Evolutionary conservation across 2,113 vertebrate genomes (phyloP).

Genomic region (Chitala chitala): DNA sequence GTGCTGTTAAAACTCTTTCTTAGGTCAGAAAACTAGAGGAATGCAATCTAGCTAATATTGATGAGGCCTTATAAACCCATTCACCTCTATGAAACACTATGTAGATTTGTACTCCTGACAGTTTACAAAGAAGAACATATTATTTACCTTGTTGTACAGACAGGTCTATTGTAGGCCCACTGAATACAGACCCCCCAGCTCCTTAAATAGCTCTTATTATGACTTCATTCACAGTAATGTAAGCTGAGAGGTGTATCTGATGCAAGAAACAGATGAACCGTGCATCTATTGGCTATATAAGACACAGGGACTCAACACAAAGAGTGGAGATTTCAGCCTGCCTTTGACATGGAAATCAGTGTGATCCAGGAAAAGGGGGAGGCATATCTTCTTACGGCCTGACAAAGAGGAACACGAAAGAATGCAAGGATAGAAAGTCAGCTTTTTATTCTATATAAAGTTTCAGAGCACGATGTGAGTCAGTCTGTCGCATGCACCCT

Average conservation of each 20-base stretch:
- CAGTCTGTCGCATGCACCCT: constrained; percentile 74
- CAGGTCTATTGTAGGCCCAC: constrained; percentile 52
- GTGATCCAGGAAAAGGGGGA: constrained; percentile 36
- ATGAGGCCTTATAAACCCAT: constrained; percentile 40
- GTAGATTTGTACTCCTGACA: constrained; percentile 42
- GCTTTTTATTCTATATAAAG: constrained; percentile 44
- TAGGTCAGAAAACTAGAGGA: constrained; percentile 48
- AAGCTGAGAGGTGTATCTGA: constrained; percentile 57
- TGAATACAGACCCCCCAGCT: constrained; percentile 47
- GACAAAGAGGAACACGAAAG: constrained; percentile 41
- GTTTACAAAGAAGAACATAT: constrained; percentile 55
- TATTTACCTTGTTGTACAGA: constrained; percentile 61
- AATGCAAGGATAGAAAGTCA: constrained; percentile 31
- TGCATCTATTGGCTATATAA: constrained; percentile 53
- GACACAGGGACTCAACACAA: constrained; percentile 26
- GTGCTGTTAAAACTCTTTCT: constrained; percentile 35
- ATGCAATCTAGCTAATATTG: constrained; percentile 42
- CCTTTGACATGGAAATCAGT: constrained; percentile 59
- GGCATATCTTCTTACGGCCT: constrained; percentile 49
- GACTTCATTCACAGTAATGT: constrained; percentile 42
- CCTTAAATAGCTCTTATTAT: constrained; percentile 49
- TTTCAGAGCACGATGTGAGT: constrained; percentile 76
- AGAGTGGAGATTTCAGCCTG: constrained; percentile 37
- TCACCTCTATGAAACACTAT: constrained; percentile 45
- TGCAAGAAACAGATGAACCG: constrained; percentile 45